Base-by-base conservation (phyloP, 2,888 invertebrate species). In the Heliconius hortense region DNA sequence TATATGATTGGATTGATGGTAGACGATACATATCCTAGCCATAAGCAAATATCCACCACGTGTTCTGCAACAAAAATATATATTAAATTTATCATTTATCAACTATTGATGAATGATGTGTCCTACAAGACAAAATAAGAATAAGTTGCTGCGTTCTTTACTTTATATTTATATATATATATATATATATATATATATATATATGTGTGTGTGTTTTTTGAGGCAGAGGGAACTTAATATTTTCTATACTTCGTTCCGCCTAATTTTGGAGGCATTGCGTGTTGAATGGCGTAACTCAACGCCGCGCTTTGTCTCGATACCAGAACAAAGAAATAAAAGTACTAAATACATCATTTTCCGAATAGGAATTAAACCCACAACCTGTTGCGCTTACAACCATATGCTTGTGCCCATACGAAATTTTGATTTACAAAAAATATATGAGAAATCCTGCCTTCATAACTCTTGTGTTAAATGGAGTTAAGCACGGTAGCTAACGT, bases 1-100 rank as follows among this genome's bases (percentile, higher is more conserved):
- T 98, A 98, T 87, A 98, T 98, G 84, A 98, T 96, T 11, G 98
- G 98, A 90, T 98, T 98, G 88, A 98, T 97, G 79, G 98, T 98
- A 31, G 98, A 98, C 71, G 97, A 97, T 79, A 97, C 97, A 92
- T 98, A 98, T 79, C 98, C 98, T 81, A 98, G 92, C 98, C 98
- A 98, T 4, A 98, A 94, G 84, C 97, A 98, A 72, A 97, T 96
- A 84, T 97, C 96, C 78, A 97, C 96, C 75, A 97, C 95, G 88
- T 96, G 95, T 39, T 95, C 94, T 94, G 89, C 24, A 80, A 83
- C 76, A 82, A 78, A 11, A 35, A n/a, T 31, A n/a, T 18, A n/a
- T 0, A 56, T n/a, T 56, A n/a, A n/a, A 56, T 35, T 31, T 35
- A 31, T 63, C 21, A 31, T 28, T 10, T 63, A 28, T 21, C 7